Percentiles rank a stretch among this genome's conserved stretches.
Conservation (phyloP, 2,888 invertebrate genomes). For the Raillietiella orientalis region DNA sequence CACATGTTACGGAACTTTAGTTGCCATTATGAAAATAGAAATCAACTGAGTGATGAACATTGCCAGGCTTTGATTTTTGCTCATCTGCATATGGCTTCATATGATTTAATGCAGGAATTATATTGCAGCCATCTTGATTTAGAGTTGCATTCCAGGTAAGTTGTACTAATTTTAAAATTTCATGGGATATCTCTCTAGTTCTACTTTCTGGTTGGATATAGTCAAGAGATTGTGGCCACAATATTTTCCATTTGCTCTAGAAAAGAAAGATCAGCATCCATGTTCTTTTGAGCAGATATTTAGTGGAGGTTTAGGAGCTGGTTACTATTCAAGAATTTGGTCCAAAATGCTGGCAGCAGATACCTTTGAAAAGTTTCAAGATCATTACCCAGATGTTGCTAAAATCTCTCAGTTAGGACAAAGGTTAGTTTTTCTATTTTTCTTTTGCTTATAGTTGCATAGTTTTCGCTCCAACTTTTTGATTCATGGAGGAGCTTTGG, state of each 20-base stretch:
- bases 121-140: constrained; percentile 52
- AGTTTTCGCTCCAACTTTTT: constrained; percentile 49
- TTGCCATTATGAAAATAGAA: constrained; percentile 35
- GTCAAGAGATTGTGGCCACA: constrained; percentile 43
- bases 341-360: constrained; percentile 69
- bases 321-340: constrained; percentile 55
- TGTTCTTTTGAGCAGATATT: constrained; percentile 56
- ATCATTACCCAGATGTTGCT: constrained; percentile 10
- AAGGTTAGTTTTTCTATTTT: no score
- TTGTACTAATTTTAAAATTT: constrained; percentile 4
- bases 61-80: constrained; percentile 26
- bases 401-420: constrained; percentile 8
- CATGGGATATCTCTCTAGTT: background rate
- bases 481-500: constrained; percentile 2
- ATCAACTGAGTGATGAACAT: constrained; percentile 28
- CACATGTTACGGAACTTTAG: constrained; percentile 24
- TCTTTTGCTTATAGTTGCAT: constrained; percentile 12
- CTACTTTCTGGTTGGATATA: constrained; percentile 44
- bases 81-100: constrained; percentile 39
- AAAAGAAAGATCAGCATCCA: constrained; percentile 47
- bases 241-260: constrained; percentile 37
- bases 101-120: constrained; percentile 40
- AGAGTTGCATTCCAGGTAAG: constrained; percentile 34
- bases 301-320: constrained; percentile 47
- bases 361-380: constrained; percentile 44